Evolutionary conservation across 1,140 invertebrate species (phyloP), one percentile per base, ranked within the genome.

Genomic region (Drosophila bocqueti): DNA sequence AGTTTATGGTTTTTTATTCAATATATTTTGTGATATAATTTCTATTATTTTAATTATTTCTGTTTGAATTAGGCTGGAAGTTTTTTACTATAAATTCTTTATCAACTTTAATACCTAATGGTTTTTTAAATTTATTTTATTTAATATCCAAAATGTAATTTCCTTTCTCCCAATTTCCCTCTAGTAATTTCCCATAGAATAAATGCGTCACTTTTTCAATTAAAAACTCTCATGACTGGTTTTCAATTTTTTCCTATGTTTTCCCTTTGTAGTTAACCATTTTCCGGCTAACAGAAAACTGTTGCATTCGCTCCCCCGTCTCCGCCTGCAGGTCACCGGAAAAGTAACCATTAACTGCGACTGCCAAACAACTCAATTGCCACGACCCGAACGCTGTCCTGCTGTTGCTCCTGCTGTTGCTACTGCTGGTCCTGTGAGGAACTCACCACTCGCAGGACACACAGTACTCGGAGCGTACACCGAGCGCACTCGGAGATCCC

Each of bases 331-430:
- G 10, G 36, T 1, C 49, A 42, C 16, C n/a, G 15, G 11, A 62
- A 49, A 59, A 21, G 46, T 61, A 54, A 46, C 42, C 68, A 68
- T 72, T 38, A 58, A 62, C 45, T 67, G 78, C 34, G 36, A 60
- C 57, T 45, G 54, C 16, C 26, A 79, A 79, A 58, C 77, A 75
- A 52, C 63, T 46, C 31, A 66, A 79, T 66, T 34, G 59, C 57
- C 50, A 72, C 38, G 21, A 45, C 26, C 31, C 13, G 26, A 45
- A 34, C 9, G 2, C 21, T 9, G 52, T 55, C 34, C 52, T 29
- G 47, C 47, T 49, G 24, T n/a, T 49, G 47, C 6, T 38, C 0
- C 34, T 36, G 50, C 31, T 11, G 34, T 9, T 34, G 29, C 13
- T 15, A 3, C 16, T 49, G 24, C 24, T 55, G 15, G 24, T 55